These are phyloP conservation scores for Artemia sinica DNA, from an alignment of 2,888 invertebrate species.

Conservation along the genomic window DNA sequence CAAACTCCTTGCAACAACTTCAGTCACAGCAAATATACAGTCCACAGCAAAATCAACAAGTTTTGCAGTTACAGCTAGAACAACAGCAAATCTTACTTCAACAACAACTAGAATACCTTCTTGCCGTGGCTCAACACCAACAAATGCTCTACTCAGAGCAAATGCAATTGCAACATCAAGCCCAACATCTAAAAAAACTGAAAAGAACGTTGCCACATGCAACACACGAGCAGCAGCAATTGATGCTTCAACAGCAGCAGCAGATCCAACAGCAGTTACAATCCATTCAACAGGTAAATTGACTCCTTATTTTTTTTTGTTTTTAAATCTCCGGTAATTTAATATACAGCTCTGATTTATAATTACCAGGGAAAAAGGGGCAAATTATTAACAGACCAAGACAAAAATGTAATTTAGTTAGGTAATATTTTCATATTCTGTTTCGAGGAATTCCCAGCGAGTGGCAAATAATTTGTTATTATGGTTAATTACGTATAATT, in stretches of 20 bases:
- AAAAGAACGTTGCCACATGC: slow-evolving; percentile 29
- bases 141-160: slow-evolving; percentile 26
- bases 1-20: slow-evolving; percentile 20
- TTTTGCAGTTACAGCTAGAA: slow-evolving; percentile 26
- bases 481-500: too few species aligned
- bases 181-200: slow-evolving; percentile 34
- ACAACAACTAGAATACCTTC: slow-evolving; percentile 25
- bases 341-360: too few species aligned
- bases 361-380: too few species aligned
- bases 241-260: slow-evolving; percentile 23
- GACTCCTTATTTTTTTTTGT: neutral
- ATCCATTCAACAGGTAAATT: neutral
- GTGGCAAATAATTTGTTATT: too few species aligned
- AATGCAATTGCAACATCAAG: slow-evolving; percentile 34
- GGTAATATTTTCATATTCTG: too few species aligned
- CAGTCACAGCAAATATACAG: slow-evolving; percentile 25
- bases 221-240: slow-evolving; percentile 22
- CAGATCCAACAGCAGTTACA: slow-evolving; percentile 17
- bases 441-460: too few species aligned
- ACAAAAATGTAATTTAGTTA: too few species aligned
- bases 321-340: neutral
- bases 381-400: too few species aligned
- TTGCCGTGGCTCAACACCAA: slow-evolving; percentile 29
- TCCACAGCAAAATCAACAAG: slow-evolving; percentile 24
- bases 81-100: slow-evolving; percentile 26